Evolutionary conservation across 2,888 invertebrate genomes (phyloP), one percentile per base, ranked within the genome.

Genomic region (Lordiphosa fenestrarum): DNA sequence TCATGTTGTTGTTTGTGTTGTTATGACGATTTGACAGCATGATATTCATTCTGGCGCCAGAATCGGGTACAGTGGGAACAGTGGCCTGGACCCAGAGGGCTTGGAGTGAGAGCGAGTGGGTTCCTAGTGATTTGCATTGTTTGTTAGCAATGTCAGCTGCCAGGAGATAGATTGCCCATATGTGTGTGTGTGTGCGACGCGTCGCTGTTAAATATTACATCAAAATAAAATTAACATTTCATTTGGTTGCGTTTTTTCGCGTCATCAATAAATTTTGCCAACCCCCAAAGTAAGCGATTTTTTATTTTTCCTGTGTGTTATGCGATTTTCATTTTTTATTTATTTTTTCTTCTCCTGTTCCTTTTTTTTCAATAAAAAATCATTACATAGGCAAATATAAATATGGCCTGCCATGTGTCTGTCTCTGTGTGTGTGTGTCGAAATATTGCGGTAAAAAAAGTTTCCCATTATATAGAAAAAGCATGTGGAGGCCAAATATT

Each of bases 211-310:
- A 63, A 63, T 66, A 63, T 63, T 63, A 66, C 63, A 63, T 63
- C 63, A 63, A 63, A 63, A 63, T 68, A 61, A 85, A 73, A 86
- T 78, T 84, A 83, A 85, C 80, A 80, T 85, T 85, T 80, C 77
- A 84, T 83, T 71, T 69, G 68, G 69, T 62, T 60, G 72, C 63
- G 54, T 65, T 70, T 77, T 72, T 78, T 78, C 61, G 69, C 73
- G 71, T 66, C 68, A 77, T 81, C 77, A 72, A 77, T 77, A 77
- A 81, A 77, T 77, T 65, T 81, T 68, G 66, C 65, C 65, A 71
- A 51, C 62, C 73, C 59, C 70, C 33, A 44, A 44, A 44, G 44
- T 44, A 44, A 44, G 44, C 44, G 10, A 66, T 60, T 63, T 62
- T 44, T 37, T 65, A 23, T 54, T 39, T 42, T 7, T 37, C 33